These are phyloP conservation scores for Isoperla grammatica DNA, from an alignment of 2,888 invertebrate genomes.

Conservation along the genomic window DNA sequence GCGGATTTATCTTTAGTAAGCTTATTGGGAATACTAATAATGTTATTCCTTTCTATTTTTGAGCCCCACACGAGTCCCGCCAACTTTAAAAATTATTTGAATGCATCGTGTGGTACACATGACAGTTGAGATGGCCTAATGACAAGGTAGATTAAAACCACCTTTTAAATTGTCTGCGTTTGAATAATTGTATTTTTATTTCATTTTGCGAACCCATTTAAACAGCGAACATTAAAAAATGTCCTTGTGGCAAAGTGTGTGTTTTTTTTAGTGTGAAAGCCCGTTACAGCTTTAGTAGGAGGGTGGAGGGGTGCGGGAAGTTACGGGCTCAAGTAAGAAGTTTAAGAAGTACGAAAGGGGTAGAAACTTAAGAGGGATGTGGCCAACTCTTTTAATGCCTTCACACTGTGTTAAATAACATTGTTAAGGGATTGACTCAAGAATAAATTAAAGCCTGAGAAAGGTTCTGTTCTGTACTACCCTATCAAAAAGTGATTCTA, in stretches of 20 bases:
- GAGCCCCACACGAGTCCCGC: too few species aligned
- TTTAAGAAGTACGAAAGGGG: conserved; percentile 3
- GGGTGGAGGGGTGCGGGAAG: too few species aligned
- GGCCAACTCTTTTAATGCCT: conserved; percentile 25
- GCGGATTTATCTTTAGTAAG: too few species aligned
- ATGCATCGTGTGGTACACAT: too few species aligned
- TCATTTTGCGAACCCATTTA: conserved; percentile 1
- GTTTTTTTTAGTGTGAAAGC: conserved; percentile 9
- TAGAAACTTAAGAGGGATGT: conserved; percentile 11
- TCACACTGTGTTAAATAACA: conserved; percentile 26
- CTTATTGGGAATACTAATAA: too few species aligned
- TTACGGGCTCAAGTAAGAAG: too few species aligned
- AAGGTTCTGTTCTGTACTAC: background rate
- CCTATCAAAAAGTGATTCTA: background rate
- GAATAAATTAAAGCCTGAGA: background rate
- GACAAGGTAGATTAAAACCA: conserved; percentile 4
- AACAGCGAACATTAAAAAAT: conserved; percentile 7
- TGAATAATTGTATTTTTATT: conserved; percentile 5
- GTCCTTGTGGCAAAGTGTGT: conserved; percentile 15
- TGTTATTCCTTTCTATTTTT: too few species aligned
- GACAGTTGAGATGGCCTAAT: too few species aligned
- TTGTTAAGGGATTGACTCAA: conserved; percentile 14
- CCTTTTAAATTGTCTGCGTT: conserved; percentile 1
- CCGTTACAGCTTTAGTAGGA: conserved; percentile 2
- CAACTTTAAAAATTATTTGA: too few species aligned